Percentiles rank a stretch among this genome's conserved stretches.
phyloP scores from a whole-genome alignment of 2,113 vertebrate genomes.

The Nothoprocta pentlandii region DNA sequence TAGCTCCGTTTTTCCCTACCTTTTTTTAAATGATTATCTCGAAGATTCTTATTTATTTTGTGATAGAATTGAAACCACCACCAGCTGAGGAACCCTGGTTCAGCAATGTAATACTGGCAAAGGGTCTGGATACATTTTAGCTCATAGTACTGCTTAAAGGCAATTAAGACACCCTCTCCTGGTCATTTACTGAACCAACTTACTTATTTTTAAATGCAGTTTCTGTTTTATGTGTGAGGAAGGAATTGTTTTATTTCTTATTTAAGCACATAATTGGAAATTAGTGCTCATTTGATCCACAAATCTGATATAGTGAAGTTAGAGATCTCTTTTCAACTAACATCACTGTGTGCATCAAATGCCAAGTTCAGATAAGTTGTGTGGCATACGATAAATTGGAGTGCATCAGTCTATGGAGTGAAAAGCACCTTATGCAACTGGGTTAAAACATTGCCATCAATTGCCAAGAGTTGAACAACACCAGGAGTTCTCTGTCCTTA shows the following conservation, averaged over 20 bases:
- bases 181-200: constrained; percentile 23
- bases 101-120: neutral
- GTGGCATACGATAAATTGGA: neutral
- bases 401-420: neutral
- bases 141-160: neutral
- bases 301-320: neutral
- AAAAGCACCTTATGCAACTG: neutral
- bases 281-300: neutral
- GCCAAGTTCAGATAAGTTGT: neutral
- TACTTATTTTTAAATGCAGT: constrained; percentile 1
- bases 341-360: neutral
- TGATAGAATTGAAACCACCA: neutral
- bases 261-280: neutral
- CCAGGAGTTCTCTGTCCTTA: neutral
- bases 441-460: neutral
- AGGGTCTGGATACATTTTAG: neutral
- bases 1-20: neutral
- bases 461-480: neutral
- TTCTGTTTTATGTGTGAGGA: neutral
- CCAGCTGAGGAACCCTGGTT: neutral
- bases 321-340: neutral
- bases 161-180: constrained; percentile 45
- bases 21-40: neutral
- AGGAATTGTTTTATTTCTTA: neutral
- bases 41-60: neutral